phyloP scores from a whole-genome alignment of 1,140 invertebrate genomes.

The Trichonephila clavipes region DNA sequence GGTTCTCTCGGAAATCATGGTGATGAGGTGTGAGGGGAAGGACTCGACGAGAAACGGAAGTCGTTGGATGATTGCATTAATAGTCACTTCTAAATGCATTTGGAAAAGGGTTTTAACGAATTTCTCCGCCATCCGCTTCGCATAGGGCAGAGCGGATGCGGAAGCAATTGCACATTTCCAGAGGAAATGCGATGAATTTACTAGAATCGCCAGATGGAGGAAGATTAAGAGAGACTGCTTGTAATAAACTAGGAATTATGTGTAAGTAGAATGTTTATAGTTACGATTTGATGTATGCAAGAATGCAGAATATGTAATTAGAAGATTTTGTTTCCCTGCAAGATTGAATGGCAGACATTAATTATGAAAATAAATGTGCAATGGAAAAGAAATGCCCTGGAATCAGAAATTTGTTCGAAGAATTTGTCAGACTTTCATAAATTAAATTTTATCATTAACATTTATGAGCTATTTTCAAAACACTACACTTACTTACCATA shows the following conservation, averaged over 20 bases:
- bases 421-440: too few relatives aligned
- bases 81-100: constrained; percentile 35
- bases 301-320: too few relatives aligned
- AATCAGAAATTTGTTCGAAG: too few relatives aligned
- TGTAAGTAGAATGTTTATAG: too few relatives aligned
- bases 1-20: background rate
- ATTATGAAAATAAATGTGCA: too few relatives aligned
- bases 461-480: too few relatives aligned
- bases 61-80: constrained; percentile 26
- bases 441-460: too few relatives aligned
- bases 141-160: background rate
- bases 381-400: too few relatives aligned
- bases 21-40: background rate
- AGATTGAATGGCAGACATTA: too few relatives aligned
- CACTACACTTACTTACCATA: too few relatives aligned
- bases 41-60: background rate
- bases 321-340: too few relatives aligned
- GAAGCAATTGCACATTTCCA: constrained; percentile 22
- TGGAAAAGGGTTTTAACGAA: constrained; percentile 34
- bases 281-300: too few relatives aligned
- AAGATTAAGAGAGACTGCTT: background rate
- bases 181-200: background rate
- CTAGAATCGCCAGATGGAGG: background rate
- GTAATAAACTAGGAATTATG: background rate
- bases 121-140: background rate